Evolutionary conservation across 2,797 vertebrate species (phyloP).

Genomic region (Tangara arthus): DNA sequence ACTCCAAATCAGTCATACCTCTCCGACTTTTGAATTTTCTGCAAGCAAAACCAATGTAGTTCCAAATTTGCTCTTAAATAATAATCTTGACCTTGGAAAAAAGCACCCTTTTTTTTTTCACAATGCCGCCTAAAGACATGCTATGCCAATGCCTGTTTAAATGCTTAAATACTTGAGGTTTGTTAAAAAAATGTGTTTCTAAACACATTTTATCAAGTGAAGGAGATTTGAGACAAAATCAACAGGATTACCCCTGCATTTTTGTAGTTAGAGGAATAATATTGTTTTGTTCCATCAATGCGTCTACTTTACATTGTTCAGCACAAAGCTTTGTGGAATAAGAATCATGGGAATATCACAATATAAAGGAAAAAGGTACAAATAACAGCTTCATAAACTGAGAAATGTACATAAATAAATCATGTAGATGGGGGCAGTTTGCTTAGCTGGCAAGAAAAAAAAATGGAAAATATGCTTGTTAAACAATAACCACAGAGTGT

Average conservation of each 20-base stretch:
- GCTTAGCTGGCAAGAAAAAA: constrained; percentile 84
- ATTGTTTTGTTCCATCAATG: constrained; percentile 71
- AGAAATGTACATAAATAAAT: constrained; percentile 86
- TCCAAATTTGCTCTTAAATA: neutral
- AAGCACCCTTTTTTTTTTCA: neutral
- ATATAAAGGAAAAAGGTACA: constrained; percentile 79
- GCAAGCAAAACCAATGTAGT: neutral
- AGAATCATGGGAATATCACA: constrained; percentile 83
- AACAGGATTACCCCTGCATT: constrained; percentile 16
- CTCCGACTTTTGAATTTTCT: neutral
- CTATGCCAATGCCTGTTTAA: neutral
- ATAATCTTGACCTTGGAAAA: neutral
- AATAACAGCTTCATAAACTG: constrained; percentile 84
- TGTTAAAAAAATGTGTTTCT: neutral
- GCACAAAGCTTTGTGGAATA: constrained; percentile 80
- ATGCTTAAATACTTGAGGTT: neutral
- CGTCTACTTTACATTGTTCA: constrained; percentile 80
- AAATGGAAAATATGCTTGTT: constrained; percentile 85
- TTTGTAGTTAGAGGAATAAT: constrained; percentile 66
- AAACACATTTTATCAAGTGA: constrained; percentile 26
- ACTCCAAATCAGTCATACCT: neutral
- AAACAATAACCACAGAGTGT: constrained; percentile 85
- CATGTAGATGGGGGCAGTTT: constrained; percentile 83
- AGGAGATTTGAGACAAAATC: constrained; percentile 18
- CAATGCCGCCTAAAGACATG: neutral